These are phyloP conservation scores for Vulpes ferrilata DNA, from an alignment of 2,113 vertebrate genomes.

Conservation along the genomic window DNA sequence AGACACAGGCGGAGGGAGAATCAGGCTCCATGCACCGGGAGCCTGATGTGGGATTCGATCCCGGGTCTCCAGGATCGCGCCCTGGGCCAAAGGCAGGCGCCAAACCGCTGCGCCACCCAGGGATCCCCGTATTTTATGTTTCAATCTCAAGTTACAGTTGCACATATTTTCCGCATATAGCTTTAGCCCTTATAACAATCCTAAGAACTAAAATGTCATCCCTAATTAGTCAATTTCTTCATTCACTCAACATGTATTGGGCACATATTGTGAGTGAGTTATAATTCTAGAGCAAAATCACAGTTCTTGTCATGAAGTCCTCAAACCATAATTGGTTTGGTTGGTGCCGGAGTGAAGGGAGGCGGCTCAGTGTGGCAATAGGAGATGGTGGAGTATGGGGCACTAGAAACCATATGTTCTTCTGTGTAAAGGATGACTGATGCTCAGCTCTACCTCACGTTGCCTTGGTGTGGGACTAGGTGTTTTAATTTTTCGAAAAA, in stretches of 20 bases:
- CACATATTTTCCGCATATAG: neutral
- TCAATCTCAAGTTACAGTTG: neutral
- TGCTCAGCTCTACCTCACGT: neutral
- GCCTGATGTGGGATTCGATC: too few relatives aligned
- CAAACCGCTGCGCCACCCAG: too few relatives aligned
- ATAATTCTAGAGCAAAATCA: neutral
- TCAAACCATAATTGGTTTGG: neutral
- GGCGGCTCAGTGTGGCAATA: fast-evolving
- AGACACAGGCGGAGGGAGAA: too few relatives aligned
- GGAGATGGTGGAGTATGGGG: neutral
- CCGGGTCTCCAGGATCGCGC: too few relatives aligned
- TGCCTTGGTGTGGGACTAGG: neutral
- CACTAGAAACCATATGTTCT: fast-evolving
- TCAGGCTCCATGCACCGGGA: too few relatives aligned
- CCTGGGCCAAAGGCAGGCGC: too few relatives aligned
- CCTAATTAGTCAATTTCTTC: neutral
- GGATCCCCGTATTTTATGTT: neutral
- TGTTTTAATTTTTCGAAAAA: neutral
- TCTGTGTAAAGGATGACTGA: fast-evolving
- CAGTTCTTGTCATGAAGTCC: neutral
- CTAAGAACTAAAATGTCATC: neutral
- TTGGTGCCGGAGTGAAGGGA: neutral
- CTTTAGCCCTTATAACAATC: neutral
- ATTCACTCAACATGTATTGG: neutral
- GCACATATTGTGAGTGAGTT: neutral